Evolutionary conservation across 2,113 vertebrate genomes (phyloP), one percentile per base, ranked within the genome.

Genomic region (Shinisaurus crocodilurus): DNA sequence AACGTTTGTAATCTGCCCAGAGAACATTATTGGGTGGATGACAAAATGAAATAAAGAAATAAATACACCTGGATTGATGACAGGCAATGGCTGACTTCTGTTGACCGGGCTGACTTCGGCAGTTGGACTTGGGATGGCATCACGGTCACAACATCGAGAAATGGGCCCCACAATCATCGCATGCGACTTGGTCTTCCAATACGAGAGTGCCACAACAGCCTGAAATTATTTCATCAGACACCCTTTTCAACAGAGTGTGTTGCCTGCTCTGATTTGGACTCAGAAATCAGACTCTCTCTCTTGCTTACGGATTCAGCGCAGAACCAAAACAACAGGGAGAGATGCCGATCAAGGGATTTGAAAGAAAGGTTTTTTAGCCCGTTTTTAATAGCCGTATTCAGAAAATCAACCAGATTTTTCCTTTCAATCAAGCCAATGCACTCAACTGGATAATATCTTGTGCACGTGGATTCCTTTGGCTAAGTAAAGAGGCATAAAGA

Each of bases 221-320:
- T 65, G 88, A 50, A 87, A 92, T 94, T 65, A 92, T 80, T 87
- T 94, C 91, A 90, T 88, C 82, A 88, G 85, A 89, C 5, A 5
- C 74, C 48, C 84, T 92, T 92, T 82, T 67, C 67, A 57, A 84
- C 79, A 0, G 1, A 75, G 87, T 87, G 84, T 82, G 88, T 80
- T 85, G 20, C 79, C 0, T 0, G 9, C 6, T 89, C 79, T 89
- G 81, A 83, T 63, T 60, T 63, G 57, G n/a, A 45, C 60, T 12
- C 57, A 32, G 5, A 29, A 67, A 88, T 27, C 25, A 57, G 25
- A 25, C 50, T 32, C 16, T 72, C n/a, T n/a, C 16, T 77, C 43
- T 67, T 23, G 34, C 88, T 54, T 85, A 25, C 37, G 43, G 63
- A 79, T 72, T 60, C 70, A 85, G 79, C 25, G 67, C 3, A 87